Conservation (phyloP, 2,797 vertebrate species). For the Darevskia nairensis region DNA sequence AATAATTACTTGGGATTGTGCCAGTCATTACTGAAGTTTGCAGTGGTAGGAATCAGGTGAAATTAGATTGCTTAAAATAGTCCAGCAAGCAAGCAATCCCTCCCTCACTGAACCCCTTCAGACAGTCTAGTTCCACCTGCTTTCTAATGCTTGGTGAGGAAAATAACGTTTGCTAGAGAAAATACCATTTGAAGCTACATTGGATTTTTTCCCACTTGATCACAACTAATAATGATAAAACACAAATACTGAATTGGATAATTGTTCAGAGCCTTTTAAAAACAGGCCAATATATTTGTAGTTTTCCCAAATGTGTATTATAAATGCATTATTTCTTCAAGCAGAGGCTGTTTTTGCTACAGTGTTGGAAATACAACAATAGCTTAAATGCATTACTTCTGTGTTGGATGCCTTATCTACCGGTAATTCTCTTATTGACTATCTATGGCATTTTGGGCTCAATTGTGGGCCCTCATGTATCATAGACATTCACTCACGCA, state of each 20-base stretch:
- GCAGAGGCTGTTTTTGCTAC: neutral
- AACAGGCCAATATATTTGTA: neutral
- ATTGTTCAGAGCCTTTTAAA: neutral
- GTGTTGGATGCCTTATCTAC: conserved; percentile 20
- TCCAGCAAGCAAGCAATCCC: neutral
- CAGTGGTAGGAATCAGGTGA: neutral
- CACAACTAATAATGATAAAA: neutral
- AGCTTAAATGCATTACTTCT: conserved; percentile 30
- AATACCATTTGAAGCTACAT: neutral
- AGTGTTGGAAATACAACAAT: neutral
- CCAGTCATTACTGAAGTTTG: neutral
- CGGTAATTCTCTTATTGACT: conserved; percentile 11
- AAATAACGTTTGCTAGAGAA: neutral
- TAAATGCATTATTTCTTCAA: neutral
- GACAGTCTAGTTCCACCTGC: neutral
- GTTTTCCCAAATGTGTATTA: neutral
- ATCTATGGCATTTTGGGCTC: neutral
- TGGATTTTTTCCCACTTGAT: neutral
- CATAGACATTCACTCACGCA: fast-evolving
- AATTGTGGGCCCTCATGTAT: fast-evolving
- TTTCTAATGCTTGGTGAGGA: neutral
- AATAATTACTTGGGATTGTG: neutral
- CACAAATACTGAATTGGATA: neutral
- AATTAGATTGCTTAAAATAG: neutral
- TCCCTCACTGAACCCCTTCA: neutral